Conservation (phyloP, 2,113 vertebrate species). For the Heptranchias perlo region DNA sequence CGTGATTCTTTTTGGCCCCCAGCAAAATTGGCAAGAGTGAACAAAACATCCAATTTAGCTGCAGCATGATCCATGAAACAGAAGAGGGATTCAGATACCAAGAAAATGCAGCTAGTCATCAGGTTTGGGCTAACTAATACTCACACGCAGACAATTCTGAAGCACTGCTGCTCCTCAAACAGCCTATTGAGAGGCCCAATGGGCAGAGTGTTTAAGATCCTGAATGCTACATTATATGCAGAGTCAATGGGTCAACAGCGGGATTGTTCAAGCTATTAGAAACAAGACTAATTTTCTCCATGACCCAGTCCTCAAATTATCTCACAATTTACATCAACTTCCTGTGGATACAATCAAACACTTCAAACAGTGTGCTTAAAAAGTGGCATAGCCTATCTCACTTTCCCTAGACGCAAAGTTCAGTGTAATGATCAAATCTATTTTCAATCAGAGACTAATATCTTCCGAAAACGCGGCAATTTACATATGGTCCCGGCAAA, state of each 20-base stretch:
- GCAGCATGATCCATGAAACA: not conserved
- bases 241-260: not conserved
- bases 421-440: not conserved
- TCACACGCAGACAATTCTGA: not conserved
- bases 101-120: not conserved
- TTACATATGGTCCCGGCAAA: not conserved
- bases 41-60: not conserved
- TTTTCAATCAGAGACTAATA: not conserved
- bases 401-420: not conserved
- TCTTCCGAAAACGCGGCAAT: not conserved
- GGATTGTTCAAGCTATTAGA: not conserved
- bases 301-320: not conserved
- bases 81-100: not conserved
- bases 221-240: not conserved
- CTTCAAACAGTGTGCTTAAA: too few species aligned
- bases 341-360: not conserved
- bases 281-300: not conserved
- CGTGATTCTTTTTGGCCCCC: not conserved
- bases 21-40: not conserved
- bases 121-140: not conserved
- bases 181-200: not conserved
- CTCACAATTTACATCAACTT: conserved; percentile 10
- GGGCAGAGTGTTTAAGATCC: not conserved
- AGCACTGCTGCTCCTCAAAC: not conserved
- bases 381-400: not conserved